Percentiles rank a stretch among this genome's conserved stretches.
Conservation (phyloP, 1,140 invertebrate genomes). For the Diorhabda sublineata region DNA sequence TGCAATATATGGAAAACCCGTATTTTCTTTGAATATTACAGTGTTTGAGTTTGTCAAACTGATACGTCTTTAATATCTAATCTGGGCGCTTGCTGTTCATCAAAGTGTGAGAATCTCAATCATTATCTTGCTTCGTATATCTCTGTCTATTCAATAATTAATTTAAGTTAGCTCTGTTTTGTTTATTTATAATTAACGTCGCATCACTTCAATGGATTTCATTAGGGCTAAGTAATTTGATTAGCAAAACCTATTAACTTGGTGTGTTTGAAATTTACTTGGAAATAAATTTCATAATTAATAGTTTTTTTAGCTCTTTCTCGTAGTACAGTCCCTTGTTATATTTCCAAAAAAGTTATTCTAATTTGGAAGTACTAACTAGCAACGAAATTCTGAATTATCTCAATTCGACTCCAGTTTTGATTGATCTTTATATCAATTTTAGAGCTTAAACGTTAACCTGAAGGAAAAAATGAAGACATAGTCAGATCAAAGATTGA, state of each 20-base stretch:
- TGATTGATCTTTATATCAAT: too few relatives aligned
- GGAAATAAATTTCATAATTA: slow-evolving; percentile 37
- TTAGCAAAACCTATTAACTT: slow-evolving; percentile 39
- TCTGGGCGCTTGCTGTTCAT: background rate
- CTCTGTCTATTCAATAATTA: slow-evolving; percentile 31
- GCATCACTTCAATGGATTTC: slow-evolving; percentile 43
- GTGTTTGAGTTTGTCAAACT: background rate
- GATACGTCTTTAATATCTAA: slow-evolving; percentile 1
- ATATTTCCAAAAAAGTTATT: too few relatives aligned
- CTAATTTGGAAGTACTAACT: too few relatives aligned
- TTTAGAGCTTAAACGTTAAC: too few relatives aligned
- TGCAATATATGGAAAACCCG: too few relatives aligned
- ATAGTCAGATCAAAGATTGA: too few relatives aligned
- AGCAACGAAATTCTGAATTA: too few relatives aligned
- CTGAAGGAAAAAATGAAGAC: too few relatives aligned
- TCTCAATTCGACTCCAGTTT: too few relatives aligned
- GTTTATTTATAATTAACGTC: slow-evolving; percentile 44
- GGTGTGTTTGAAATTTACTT: slow-evolving; percentile 28
- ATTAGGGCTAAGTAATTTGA: slow-evolving; percentile 42
- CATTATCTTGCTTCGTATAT: slow-evolving; percentile 11
- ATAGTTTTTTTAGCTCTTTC: slow-evolving; percentile 24
- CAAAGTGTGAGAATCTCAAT: background rate
- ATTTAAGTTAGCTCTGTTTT: slow-evolving; percentile 41
- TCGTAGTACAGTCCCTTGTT: too few relatives aligned
- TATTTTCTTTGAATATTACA: too few relatives aligned